These are phyloP conservation scores for Dichetophora obliterata DNA, from an alignment of 2,888 invertebrate genomes.

Conservation along the genomic window DNA sequence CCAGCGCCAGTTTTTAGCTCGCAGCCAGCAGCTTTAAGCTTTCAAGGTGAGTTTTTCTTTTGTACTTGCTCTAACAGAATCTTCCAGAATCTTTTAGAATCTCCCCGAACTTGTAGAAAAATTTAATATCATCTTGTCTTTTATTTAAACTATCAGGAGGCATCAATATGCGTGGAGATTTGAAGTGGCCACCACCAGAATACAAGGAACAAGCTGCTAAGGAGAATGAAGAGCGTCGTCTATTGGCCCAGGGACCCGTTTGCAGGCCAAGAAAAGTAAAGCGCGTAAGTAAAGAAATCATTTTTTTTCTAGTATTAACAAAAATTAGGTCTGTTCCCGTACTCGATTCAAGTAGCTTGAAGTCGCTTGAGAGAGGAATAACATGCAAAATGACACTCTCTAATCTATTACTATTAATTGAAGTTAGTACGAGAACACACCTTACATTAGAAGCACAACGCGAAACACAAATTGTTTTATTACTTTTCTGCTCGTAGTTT, in stretches of 20 bases:
- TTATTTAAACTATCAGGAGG: slow-evolving; percentile 72
- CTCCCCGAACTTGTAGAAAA: not conserved
- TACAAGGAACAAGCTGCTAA: slow-evolving; percentile 81
- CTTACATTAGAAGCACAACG: too few species aligned
- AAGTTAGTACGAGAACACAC: too few species aligned
- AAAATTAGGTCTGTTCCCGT: too few species aligned
- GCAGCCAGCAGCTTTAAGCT: slow-evolving; percentile 84
- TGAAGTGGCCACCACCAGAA: slow-evolving; percentile 88
- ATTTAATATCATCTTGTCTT: slow-evolving; percentile 44
- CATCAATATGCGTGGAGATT: slow-evolving; percentile 86
- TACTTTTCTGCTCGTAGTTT: too few species aligned
- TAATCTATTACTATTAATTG: too few species aligned
- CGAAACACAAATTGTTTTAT: too few species aligned
- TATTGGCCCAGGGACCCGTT: slow-evolving; percentile 81
- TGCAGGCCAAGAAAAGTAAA: slow-evolving; percentile 80
- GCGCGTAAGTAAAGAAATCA: slow-evolving; percentile 60
- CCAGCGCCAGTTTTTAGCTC: slow-evolving; percentile 82
- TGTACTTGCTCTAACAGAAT: too few species aligned
- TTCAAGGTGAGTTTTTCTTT: slow-evolving; percentile 72
- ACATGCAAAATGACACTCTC: too few species aligned
- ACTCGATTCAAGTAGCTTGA: too few species aligned
- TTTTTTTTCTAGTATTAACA: too few species aligned
- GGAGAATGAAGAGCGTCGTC: slow-evolving; percentile 80
- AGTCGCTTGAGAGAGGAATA: too few species aligned
- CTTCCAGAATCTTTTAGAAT: too few species aligned